Base-by-base conservation (phyloP, 30 jellyfish, hydroid and myxozoan species). In the Aurelia aurita complex sp. Pacific region DNA sequence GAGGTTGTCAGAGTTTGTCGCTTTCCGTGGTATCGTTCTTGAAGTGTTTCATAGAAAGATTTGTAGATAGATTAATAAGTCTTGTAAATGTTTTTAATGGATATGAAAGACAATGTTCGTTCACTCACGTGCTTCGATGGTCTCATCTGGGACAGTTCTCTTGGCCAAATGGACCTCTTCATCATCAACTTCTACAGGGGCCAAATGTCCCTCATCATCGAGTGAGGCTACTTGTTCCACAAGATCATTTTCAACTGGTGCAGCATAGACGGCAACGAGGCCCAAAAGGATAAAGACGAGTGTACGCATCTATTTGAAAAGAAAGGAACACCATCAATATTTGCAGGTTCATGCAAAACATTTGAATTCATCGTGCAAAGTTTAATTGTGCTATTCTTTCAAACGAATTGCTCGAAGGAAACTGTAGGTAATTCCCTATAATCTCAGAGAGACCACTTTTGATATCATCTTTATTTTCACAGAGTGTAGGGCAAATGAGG, bases 201-300 rank as follows among this genome's bases (percentile, higher is more conserved):
- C 68, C 73, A 81, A 69, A 46, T 69, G 61, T 17, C 55, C 74
- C 29, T 81, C 90, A 5, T n/a, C 13, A 54, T 81, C 90, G 17
- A 81, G 66, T 77, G 53, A 42, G 10, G 79, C 83, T 43, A 67
- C 23, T 17, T 33, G 54, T 17, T 29, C 79, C 19, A 10, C 54
- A 17, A 33, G 43, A 5, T 69, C 79, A 51, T 46, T 62, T 17
- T 81, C 85, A 18, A 60, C 83, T 6, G 90, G 90, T 32, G 90
- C 83, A 19, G 90, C 83, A 51, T 65, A 67, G 19, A 61, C 83
- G 79, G 90, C 90, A 61, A 66, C 90, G 52, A 81, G 76, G 90
- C 90, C 79, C 35, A 81, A 67, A 0, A 61, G 83, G 60, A 81
- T 23, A 79, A 81, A 17, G 10, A 68, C 61, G 73, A 69, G 57